Evolutionary conservation across 2,888 invertebrate genomes (phyloP), one percentile per base, ranked within the genome.

Genomic region (Drosophila quinaria): DNA sequence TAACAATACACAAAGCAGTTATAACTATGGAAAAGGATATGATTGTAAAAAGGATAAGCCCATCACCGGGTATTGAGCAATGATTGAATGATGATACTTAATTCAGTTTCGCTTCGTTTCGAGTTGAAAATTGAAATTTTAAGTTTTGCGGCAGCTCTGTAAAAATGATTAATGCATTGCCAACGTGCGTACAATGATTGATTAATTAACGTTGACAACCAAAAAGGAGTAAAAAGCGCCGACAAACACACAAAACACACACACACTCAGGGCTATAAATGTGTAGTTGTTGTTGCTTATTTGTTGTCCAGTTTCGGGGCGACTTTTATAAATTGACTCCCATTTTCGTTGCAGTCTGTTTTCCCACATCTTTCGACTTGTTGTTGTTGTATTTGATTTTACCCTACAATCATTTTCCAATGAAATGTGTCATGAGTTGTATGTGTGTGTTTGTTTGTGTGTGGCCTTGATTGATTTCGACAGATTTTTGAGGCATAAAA

Each of bases 121-220:
- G 31, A 41, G 46, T 52, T 59, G 60, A 46, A 74, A 78, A 76
- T 69, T 76, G 72, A 80, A 76, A 69, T 64, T 77, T 78, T 58
- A 65, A 76, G 70, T 78, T 78, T 69, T 66, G 55, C 50, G 58
- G 61, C 56, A 78, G 46, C 47, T 37, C 46, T 37, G 76, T 41
- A 4, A 76, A 87, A 85, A 85, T 85, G 84, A 85, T 89, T 87
- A 85, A 84, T 89, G 87, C 63, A 22, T 22, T 17, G 70, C 65
- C 70, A 70, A 73, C 66, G 74, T 78, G 75, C 52, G 74, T 71
- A 87, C 86, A 89, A 85, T 89, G 86, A 87, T 87, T 87, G 86
- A 89, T 87, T 87, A 87, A 87, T 87, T 87, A 87, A 80, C 80
- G 86, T 87, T 87, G 90, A 87, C 86, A 87, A 75, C 72, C 75